A percentile compares a stretch with the other conserved stretches of the same genome.
Evolutionary conservation across 2,888 invertebrate genomes (phyloP).

Genomic region (Quadriops clusia): DNA sequence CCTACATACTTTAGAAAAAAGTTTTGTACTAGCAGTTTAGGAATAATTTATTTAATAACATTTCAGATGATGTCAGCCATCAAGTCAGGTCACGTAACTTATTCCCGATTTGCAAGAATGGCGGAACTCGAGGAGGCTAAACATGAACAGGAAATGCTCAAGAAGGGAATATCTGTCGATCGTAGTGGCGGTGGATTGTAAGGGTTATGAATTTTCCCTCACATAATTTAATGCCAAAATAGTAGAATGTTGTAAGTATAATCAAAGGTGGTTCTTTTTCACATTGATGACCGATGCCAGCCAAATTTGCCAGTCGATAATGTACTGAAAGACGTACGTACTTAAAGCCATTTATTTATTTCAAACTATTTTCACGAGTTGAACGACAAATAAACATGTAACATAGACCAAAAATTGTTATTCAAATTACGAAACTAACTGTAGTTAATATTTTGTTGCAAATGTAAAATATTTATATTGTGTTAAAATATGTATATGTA

Average conservation of each 20-base stretch:
- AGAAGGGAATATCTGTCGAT: constrained; percentile 77
- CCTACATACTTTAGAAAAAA: not conserved
- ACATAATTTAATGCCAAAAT: constrained; percentile 1
- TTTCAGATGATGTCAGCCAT: constrained; percentile 95
- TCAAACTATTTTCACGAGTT: too few species aligned
- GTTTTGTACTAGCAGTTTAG: too few species aligned
- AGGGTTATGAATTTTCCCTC: constrained; percentile 19
- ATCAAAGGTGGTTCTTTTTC: too few species aligned
- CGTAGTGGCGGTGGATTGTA: constrained; percentile 93
- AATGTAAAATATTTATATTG: too few species aligned
- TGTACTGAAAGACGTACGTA: too few species aligned
- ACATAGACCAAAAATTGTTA: too few species aligned
- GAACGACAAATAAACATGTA: too few species aligned
- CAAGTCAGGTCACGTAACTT: constrained; percentile 90
- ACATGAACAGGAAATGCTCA: constrained; percentile 62
- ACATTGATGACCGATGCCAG: constrained; percentile 3
- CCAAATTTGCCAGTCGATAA: constrained; percentile 3
- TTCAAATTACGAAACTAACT: too few species aligned
- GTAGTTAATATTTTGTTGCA: too few species aligned
- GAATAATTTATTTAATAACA: constrained; percentile 12
- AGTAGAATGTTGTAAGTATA: constrained; percentile 8
- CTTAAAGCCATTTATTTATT: too few species aligned
- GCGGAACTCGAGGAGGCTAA: constrained; percentile 84
- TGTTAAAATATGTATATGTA: too few species aligned
- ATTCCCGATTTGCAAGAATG: constrained; percentile 90